Evolutionary conservation across 2,797 vertebrate genomes (phyloP), one percentile per base, ranked within the genome.

Genomic region (Acanthurus lineatus): DNA sequence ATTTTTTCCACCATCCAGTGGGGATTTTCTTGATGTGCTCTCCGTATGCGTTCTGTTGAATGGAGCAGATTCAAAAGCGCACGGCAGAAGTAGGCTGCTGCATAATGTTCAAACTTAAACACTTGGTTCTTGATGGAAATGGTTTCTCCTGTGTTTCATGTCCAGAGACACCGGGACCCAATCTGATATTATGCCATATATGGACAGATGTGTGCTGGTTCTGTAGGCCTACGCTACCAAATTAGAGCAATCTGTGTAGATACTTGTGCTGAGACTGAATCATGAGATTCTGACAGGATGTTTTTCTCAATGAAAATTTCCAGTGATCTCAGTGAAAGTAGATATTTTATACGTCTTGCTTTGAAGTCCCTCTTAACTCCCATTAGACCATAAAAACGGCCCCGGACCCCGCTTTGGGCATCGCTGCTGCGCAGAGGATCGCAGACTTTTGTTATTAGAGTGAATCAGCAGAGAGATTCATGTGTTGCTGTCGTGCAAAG

Each of bases 61-160:
- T 76, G 80, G 84, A 87, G 3, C 56, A 35, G 65, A 73, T 38
- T 62, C 19, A 15, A 45, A 80, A 22, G 73, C 72, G 28, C 73
- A 48, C 12, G 78, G 84, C 76, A 51, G 85, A 82, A 85, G 85
- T 69, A 67, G 78, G 81, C 77, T 80, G 69, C 69, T 68, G 25
- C 72, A 3, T 69, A 11, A 22, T 45, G 49, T 20, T 82, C 11
- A 60, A 85, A 90, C 76, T 87, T 88, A 19, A 22, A 63, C 54
- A 16, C 48, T 42, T 28, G 54, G 52, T 28, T 58, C 17, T 57
- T n/a, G 17, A 9, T 58, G 65, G 42, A 28, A 48, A 25, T 20
- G 20, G 28, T 56, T 17, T 17, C 6, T 71, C 17, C 15, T 51
- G 44, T 59, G 19, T 73, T 44, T 48, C 7, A 52, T 66, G 20